phyloP scores from a whole-genome alignment of 2,888 invertebrate species.

The Chirona hameri region DNA sequence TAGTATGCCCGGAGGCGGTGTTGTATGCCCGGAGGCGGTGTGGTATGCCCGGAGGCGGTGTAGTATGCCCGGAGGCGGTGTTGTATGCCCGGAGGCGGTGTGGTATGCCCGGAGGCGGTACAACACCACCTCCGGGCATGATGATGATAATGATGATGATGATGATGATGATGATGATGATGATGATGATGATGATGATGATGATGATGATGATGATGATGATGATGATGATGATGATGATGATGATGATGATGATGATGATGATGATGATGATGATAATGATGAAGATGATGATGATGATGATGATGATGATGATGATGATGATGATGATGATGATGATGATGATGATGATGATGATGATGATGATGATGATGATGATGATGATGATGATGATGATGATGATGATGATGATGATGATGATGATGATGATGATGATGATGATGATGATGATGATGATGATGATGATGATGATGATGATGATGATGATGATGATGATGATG shows the following conservation, averaged over 20 bases:
- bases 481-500: too few species aligned
- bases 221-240: slow-evolving; percentile 22
- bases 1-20: too few species aligned
- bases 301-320: slow-evolving; percentile 22
- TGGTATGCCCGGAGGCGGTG: too few species aligned
- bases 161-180: slow-evolving; percentile 22
- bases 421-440: slow-evolving; percentile 22
- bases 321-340: slow-evolving; percentile 22
- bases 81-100: too few species aligned
- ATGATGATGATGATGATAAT: too few species aligned
- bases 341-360: slow-evolving; percentile 22
- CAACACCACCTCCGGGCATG: too few species aligned
- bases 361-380: slow-evolving; percentile 22
- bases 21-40: too few species aligned
- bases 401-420: slow-evolving; percentile 22
- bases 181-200: slow-evolving; percentile 22
- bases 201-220: slow-evolving; percentile 22
- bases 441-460: too few species aligned
- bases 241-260: slow-evolving; percentile 22
- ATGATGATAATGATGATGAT: too few species aligned
- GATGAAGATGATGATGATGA: slow-evolving; percentile 8
- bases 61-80: too few species aligned
- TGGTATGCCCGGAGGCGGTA: too few species aligned
- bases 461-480: too few species aligned
- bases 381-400: slow-evolving; percentile 22